A percentile compares a stretch with the other conserved stretches of the same genome.
Evolutionary conservation across 2,113 vertebrate genomes (phyloP).

Genomic region (Thryonomys swinderianus): DNA sequence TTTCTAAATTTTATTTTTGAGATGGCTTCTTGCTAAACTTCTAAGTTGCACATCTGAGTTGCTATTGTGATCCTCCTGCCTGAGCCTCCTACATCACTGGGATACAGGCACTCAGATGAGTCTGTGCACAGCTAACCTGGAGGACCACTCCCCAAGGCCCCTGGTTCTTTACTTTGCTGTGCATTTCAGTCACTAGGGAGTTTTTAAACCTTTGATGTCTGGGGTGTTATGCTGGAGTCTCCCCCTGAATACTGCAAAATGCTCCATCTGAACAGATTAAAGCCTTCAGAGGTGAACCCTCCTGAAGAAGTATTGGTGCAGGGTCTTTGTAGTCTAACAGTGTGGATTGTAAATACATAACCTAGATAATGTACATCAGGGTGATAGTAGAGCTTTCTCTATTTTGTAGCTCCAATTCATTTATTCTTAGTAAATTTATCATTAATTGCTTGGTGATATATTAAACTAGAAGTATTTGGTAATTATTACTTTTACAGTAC

Average conservation of each 20-base stretch:
- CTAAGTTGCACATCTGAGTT: background rate
- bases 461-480: background rate
- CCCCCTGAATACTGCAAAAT: background rate
- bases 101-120: background rate
- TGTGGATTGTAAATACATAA: constrained; percentile 1
- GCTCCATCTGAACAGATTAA: background rate
- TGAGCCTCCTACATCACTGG: background rate
- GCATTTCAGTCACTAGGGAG: background rate
- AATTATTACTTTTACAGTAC: constrained; percentile 16
- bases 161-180: background rate
- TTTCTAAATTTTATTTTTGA: background rate
- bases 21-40: background rate
- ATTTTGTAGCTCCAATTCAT: constrained; percentile 20
- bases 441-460: background rate
- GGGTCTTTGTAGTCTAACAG: background rate
- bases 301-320: background rate
- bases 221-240: background rate
- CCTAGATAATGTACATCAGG: background rate
- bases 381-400: background rate
- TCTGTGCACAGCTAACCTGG: background rate
- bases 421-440: constrained; percentile 25
- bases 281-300: background rate
- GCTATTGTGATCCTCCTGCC: background rate
- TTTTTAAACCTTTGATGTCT: constrained; percentile 16
- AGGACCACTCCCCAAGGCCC: background rate